Evolutionary conservation across 2,113 vertebrate species (phyloP), one percentile per base, ranked within the genome.

Genomic region (Prinia subflava): DNA sequence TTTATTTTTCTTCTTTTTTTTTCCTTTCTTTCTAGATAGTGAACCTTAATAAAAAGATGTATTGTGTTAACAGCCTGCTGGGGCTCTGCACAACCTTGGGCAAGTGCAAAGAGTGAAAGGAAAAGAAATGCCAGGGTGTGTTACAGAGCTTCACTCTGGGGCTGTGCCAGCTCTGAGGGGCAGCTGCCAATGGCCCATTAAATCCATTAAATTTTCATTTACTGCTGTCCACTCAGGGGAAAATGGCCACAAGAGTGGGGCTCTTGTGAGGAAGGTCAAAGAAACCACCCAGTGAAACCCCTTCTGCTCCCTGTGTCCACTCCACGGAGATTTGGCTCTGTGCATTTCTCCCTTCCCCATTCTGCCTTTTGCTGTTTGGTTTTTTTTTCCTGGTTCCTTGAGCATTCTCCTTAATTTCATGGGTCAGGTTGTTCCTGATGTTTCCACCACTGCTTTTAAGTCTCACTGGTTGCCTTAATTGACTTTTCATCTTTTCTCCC

Each of bases 381-480:
- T 94, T 92, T 92, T 90, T 46, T 42, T 79, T 82, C 69, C 70
- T 85, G 46, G 20, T 14, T 81, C 33, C 30, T 90, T 37, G 56
- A 92, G 92, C 44, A 74, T 31, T 59, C 25, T 91, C 78, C 41
- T 83, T 31, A 7, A 67, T 83, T 93, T 52, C 67, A 39, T 23
- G 64, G 78, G 41, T 31, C 37, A 7, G 74, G 44, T 35, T 35
- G 59, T 77, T 81, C 68, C 78, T 77, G 57, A 59, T 59, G 7
- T 62, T 93, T 57, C 91, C 90, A 87, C 88, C 86, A 46, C 81
- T 70, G 81, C 85, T 96, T 92, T 94, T 83, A 87, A 97, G 83
- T 83, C 65, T 94, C 85, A 92, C 92, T 96, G 90, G 28, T 93
- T 95, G 96, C 95, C 96, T 98, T 97, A 97, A 90, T 37, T 74